Evolutionary conservation across 2,113 vertebrate species (phyloP).

Genomic region (Vidua macroura): DNA sequence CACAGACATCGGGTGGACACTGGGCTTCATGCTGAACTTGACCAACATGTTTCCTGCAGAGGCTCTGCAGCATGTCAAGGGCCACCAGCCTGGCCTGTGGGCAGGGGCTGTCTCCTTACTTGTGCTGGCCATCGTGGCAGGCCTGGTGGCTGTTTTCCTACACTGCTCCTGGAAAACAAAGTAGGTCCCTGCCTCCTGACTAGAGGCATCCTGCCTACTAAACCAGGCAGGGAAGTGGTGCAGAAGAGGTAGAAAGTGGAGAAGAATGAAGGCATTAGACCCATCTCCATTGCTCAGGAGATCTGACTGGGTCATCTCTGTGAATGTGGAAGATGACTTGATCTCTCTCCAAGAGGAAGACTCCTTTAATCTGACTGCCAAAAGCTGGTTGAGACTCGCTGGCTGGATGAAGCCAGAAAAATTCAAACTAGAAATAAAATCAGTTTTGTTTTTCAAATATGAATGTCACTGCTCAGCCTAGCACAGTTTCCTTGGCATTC

Average conservation of each 20-base stretch:
- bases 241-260: background rate
- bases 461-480: background rate
- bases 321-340: background rate
- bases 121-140: slow-evolving; percentile 12
- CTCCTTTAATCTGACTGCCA: background rate
- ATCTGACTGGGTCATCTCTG: background rate
- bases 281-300: background rate
- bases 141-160: background rate
- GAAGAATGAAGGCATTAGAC: background rate
- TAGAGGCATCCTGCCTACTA: background rate
- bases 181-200: background rate
- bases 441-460: background rate
- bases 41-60: slow-evolving; percentile 83
- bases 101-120: slow-evolving; percentile 71
- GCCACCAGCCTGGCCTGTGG: slow-evolving; percentile 74
- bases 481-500: background rate
- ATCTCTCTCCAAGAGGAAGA: background rate
- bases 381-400: background rate
- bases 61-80: slow-evolving; percentile 55
- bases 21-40: slow-evolving; percentile 92
- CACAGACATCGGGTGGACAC: slow-evolving; percentile 86
- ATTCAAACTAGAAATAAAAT: slow-evolving; percentile 26
- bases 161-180: slow-evolving; percentile 43
- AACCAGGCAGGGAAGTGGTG: background rate
- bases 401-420: background rate